phyloP scores from a whole-genome alignment of 2,797 vertebrate species.

The Sebastes flavidus region DNA sequence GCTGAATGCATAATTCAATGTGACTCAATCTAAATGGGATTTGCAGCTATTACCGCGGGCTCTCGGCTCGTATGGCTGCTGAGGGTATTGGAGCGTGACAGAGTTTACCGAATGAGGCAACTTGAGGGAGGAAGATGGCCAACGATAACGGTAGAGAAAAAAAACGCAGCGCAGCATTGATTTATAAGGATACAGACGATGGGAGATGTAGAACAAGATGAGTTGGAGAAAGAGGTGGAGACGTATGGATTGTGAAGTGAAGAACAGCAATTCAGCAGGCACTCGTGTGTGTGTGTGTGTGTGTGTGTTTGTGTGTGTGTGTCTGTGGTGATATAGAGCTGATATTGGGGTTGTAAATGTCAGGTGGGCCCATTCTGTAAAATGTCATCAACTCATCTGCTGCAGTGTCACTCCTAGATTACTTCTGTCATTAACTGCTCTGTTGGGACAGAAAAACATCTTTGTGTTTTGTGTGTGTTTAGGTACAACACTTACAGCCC shows the following conservation, averaged over 20 bases:
- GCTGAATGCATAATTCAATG: constrained; percentile 55
- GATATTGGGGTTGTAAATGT: neutral
- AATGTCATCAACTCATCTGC: constrained; percentile 10
- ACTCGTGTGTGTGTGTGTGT: neutral
- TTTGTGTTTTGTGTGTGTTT: neutral
- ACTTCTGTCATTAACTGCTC: constrained; percentile 55
- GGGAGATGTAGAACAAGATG: neutral
- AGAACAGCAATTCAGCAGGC: neutral
- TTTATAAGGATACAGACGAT: neutral
- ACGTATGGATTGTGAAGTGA: neutral
- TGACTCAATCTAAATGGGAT: constrained; percentile 67
- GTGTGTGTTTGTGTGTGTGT: neutral
- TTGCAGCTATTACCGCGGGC: constrained; percentile 40
- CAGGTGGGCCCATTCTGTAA: constrained; percentile 1
- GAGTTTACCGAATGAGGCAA: constrained; percentile 35
- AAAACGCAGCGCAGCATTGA: neutral
- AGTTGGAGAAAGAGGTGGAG: neutral
- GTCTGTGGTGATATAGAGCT: neutral
- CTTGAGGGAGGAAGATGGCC: constrained; percentile 25
- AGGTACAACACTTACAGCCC: neutral
- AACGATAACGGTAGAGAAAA: neutral
- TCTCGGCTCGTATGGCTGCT: constrained; percentile 4
- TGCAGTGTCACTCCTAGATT: constrained; percentile 29
- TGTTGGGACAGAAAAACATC: neutral
- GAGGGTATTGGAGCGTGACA: constrained; percentile 24